phyloP scores from a whole-genome alignment of 2,888 invertebrate genomes.

The Dioctria rufipes region DNA sequence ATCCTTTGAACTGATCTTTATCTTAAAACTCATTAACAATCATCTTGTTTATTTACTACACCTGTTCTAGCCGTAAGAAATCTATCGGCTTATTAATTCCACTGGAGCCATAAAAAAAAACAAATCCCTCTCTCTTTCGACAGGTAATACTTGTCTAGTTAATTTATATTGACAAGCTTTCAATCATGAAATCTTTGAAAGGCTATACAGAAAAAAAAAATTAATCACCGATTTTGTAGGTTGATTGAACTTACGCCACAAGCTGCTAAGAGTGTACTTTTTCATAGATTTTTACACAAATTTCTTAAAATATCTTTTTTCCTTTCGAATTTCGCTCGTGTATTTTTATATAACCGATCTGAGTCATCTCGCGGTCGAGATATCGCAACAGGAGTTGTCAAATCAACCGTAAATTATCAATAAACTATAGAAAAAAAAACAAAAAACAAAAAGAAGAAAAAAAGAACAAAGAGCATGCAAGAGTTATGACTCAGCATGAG shows the following conservation, averaged over 20 bases:
- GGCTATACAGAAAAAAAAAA: neutral
- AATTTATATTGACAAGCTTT: slow-evolving; percentile 46
- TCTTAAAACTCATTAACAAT: neutral
- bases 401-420: slow-evolving; percentile 42
- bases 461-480: slow-evolving; percentile 11
- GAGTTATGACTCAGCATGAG: slow-evolving; percentile 23
- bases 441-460: no score
- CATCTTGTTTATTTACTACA: slow-evolving; percentile 22
- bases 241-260: slow-evolving; percentile 26
- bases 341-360: neutral
- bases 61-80: neutral
- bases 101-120: neutral
- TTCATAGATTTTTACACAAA: slow-evolving; percentile 15
- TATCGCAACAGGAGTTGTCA: slow-evolving; percentile 4
- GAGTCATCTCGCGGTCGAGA: slow-evolving; percentile 9
- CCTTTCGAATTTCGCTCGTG: no score
- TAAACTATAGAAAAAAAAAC: slow-evolving; percentile 15
- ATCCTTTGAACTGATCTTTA: neutral
- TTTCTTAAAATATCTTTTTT: neutral
- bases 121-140: slow-evolving; percentile 3
- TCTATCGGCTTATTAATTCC: slow-evolving; percentile 9
- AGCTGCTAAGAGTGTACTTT: neutral
- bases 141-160: slow-evolving; percentile 34
- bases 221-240: slow-evolving; percentile 26
- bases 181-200: slow-evolving; percentile 28